Conservation (phyloP, 2,113 vertebrate genomes). For the Dunckerocampus dactyliophorus region DNA sequence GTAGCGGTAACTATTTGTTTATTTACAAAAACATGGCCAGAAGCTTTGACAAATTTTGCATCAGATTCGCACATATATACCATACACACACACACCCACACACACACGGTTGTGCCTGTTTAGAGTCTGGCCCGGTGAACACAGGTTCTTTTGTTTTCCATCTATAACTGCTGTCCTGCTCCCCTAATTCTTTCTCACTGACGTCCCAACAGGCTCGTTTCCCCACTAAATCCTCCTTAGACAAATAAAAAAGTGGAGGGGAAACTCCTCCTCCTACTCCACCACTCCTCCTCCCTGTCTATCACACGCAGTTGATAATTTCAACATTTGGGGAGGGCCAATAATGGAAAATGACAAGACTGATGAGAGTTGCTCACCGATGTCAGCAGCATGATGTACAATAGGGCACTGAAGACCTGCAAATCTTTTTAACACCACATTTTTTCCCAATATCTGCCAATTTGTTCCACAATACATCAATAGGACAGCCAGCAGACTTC, state of each 20-base stretch:
- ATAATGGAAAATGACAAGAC: background rate
- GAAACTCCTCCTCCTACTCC: conserved; percentile 12
- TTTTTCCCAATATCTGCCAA: conserved; percentile 26
- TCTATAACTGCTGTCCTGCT: conserved; percentile 15
- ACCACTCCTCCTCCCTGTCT: background rate
- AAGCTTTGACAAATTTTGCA: conserved; percentile 31
- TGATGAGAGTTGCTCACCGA: background rate
- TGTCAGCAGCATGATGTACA: conserved; percentile 3
- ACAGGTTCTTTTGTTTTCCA: conserved; percentile 59
- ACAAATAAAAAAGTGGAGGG: conserved; percentile 41
- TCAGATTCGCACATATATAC: conserved; percentile 8
- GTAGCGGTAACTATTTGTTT: too few relatives aligned
- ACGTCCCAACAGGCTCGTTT: conserved; percentile 30
- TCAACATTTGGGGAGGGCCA: background rate
- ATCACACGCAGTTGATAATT: background rate
- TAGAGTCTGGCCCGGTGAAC: conserved; percentile 43
- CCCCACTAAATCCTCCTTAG: conserved; percentile 36
- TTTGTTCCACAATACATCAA: conserved; percentile 35
- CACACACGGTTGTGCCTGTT: conserved; percentile 22
- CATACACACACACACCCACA: conserved; percentile 16
- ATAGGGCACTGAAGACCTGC: conserved; percentile 4
- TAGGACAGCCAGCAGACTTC: conserved; percentile 28
- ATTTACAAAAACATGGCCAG: background rate
- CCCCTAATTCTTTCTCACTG: conserved; percentile 38
- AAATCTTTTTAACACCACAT: conserved; percentile 30